A percentile compares a stretch with the other conserved stretches of the same genome.
Conservation (phyloP, 2,113 vertebrate genomes). For the Chelonoidis abingdonii region DNA sequence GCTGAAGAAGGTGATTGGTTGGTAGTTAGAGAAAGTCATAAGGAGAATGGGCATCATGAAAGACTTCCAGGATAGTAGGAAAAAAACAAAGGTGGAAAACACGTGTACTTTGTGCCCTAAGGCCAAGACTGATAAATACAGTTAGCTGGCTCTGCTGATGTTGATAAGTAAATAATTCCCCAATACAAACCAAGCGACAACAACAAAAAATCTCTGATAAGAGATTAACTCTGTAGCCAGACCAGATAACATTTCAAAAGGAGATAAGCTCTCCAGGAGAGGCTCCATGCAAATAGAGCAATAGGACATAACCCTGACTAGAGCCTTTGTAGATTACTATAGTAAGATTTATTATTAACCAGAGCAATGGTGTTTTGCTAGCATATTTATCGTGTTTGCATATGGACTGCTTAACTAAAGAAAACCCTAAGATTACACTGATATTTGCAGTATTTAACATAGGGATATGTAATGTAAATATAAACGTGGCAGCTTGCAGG, state of each 20-base stretch:
- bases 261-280: fast-evolving
- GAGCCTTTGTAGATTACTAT: background rate
- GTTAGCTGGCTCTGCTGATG: background rate
- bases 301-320: background rate
- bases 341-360: background rate
- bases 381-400: background rate
- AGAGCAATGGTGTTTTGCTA: background rate
- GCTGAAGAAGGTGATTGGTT: background rate
- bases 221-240: background rate
- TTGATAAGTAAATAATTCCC: background rate
- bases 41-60: background rate
- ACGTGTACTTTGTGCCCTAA: background rate
- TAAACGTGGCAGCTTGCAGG: background rate
- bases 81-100: background rate
- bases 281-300: fast-evolving
- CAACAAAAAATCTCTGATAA: background rate
- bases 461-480: background rate
- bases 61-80: background rate
- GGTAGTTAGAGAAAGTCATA: background rate
- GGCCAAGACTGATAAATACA: background rate
- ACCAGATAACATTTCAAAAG: background rate
- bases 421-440: background rate
- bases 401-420: background rate
- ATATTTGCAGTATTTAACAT: background rate
- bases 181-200: background rate